Conservation (phyloP, 2,113 vertebrate species). For the Dermatemys mawii region DNA sequence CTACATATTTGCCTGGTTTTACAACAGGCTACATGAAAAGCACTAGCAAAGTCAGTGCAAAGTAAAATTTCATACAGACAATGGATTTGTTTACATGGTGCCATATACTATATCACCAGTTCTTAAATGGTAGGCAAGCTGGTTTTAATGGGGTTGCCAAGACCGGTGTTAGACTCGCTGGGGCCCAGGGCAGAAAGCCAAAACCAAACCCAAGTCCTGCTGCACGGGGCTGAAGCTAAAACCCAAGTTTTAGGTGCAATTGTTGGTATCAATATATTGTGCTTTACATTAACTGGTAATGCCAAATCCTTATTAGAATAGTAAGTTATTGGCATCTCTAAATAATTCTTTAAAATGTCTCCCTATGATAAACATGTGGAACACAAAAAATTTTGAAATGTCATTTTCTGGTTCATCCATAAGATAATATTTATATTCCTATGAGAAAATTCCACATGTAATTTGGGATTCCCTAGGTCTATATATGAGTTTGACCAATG, state of each 20-base stretch:
- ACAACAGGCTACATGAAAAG: too few relatives aligned
- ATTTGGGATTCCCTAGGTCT: background rate
- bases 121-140: too few relatives aligned
- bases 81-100: too few relatives aligned
- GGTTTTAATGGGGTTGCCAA: too few relatives aligned
- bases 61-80: too few relatives aligned
- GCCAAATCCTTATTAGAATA: constrained; percentile 23
- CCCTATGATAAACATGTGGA: background rate
- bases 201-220: too few relatives aligned
- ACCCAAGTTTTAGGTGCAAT: background rate
- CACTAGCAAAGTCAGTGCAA: too few relatives aligned
- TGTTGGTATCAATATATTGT: constrained; percentile 47
- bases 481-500: background rate
- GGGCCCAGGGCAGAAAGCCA: too few relatives aligned
- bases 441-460: background rate
- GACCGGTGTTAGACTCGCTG: too few relatives aligned
- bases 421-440: background rate
- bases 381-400: background rate
- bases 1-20: too few relatives aligned
- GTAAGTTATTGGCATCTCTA: constrained; percentile 14
- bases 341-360: background rate
- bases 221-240: too few relatives aligned
- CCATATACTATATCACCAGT: too few relatives aligned
- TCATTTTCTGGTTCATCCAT: background rate
- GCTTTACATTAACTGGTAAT: constrained; percentile 44